Percentiles rank a stretch among this genome's conserved stretches.
phyloP scores from a whole-genome alignment of 2,797 vertebrate genomes.

The Epinephelus coioides region DNA sequence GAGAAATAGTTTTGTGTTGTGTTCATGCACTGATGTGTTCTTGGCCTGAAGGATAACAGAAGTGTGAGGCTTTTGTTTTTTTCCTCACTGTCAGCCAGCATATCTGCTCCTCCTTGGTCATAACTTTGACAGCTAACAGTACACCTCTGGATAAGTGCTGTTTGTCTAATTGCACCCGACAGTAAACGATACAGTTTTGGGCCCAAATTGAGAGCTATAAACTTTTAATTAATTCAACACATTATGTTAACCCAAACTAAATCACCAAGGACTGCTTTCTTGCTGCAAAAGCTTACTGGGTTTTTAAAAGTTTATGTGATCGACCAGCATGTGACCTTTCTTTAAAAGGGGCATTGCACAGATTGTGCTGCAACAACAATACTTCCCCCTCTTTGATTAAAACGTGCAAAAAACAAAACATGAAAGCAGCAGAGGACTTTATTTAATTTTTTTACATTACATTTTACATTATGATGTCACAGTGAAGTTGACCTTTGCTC shows the following conservation, averaged over 20 bases:
- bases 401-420: too few species aligned
- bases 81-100: background rate
- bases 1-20: background rate
- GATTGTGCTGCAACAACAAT: background rate
- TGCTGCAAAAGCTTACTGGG: slow-evolving; percentile 19
- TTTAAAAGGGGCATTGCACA: slow-evolving; percentile 11
- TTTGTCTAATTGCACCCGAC: slow-evolving; percentile 42
- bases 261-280: slow-evolving; percentile 34
- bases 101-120: slow-evolving; percentile 36
- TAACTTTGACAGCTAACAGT: slow-evolving; percentile 45
- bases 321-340: background rate
- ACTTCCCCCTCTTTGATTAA: too few species aligned
- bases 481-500: too few species aligned
- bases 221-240: slow-evolving; percentile 47
- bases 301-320: slow-evolving; percentile 23
- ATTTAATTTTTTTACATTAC: too few species aligned
- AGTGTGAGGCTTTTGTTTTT: slow-evolving; percentile 14
- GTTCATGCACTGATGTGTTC: slow-evolving; percentile 7
- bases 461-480: too few species aligned
- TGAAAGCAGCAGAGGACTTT: too few species aligned
- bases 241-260: slow-evolving; percentile 46
- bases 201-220: slow-evolving; percentile 37
- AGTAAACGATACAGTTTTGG: slow-evolving; percentile 32
- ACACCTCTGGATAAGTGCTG: slow-evolving; percentile 40
- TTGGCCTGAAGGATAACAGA: slow-evolving; percentile 23